Evolutionary conservation across 2,113 vertebrate species (phyloP), one percentile per base, ranked within the genome.

Genomic region (Enhydra lutris): DNA sequence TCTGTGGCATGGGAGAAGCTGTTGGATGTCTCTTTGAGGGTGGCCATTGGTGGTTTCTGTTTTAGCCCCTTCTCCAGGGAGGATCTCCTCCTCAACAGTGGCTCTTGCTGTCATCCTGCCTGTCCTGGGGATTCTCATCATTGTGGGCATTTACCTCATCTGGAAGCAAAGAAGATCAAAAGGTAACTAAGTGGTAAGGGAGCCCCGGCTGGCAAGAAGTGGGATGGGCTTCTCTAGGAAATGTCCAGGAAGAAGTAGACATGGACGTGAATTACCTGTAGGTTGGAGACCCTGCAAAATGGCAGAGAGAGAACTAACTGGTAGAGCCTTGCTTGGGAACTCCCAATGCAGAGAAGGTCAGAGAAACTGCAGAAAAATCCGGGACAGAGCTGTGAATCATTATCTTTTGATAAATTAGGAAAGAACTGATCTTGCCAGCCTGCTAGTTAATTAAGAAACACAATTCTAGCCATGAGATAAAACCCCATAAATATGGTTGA

Each of bases 151-250:
- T 89, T 97, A 15, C 39, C 6, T 98, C 69, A 96, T 98, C 81
- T 98, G 97, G 95, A 98, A 97, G 83, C 96, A 98, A 94, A 97
- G 91, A 86, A 94, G n/a, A 83, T 93, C 97, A 29, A 98, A 89
- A 98, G 98, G 98, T 98, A 97, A 97, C 6, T 14, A 24, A 31
- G 63, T 36, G 59, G 71, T 23, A 9, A 93, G 14, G 55, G 65
- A 67, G 39, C 7, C 11, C 21, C 14, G 24, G 26, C 34, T 42
- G 82, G 50, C 23, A n/a, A 85, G 39, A 63, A 80, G 50, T 59
- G 50, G 31, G 24, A 47, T 20, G 1, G 39, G 17, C 17, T 69
- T 71, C 39, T 65, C 42, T 55, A 69, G 87, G n/a, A 59, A 59
- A 82, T 90, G 47, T 50, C 45, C 6, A 4, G 65, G 24, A 39